Base-by-base conservation (phyloP, 2,113 vertebrate species). In the Sula dactylatra region DNA sequence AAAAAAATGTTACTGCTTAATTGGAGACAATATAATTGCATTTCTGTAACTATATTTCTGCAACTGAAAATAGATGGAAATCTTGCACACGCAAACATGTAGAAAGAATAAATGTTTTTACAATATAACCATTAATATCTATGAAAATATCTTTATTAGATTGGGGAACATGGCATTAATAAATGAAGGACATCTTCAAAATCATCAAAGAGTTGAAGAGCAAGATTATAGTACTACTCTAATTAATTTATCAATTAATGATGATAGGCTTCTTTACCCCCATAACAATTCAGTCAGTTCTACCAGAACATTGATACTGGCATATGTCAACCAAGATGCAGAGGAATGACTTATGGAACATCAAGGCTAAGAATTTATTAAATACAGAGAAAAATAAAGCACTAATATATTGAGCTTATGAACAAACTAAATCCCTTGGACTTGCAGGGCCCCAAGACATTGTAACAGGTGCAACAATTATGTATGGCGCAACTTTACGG, bases 381-480 rank as follows among this genome's bases (percentile, higher is more conserved):
- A 95, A 85, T 8, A 58, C 16, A 61, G 44, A 77, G 47, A 82
- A 88, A 32, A 88, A 91, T 24, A 64, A 87, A 76, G 18, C 54
- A 54, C 16, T 42, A 54, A 77, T 73, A 77, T 16, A 85, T 9
- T 50, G 15, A 88, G 29, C 59, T 52, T 91, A 73, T 69, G 90
- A 91, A 69, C 9, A 11, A 95, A 66, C 34, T n/a, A 87, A 92
- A 78, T 76, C 50, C 55, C 36, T 44, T 7, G 66, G 91, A 78
- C 65, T 79, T 52, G 47, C 72, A 56, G 50, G 31, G 65, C 73
- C 64, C 59, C 78, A 52, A 32, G 81, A 92, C 34, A 20, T 59
- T 70, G 4, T 66, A 92, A 87, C 82, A 96, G 94, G 74, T 95
- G 91, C 82, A 90, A 89, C 80, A 95, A 86, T 93, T 94, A 95